Percentiles rank a stretch among this genome's conserved stretches.
phyloP scores from a whole-genome alignment of 2,888 invertebrate species.

The Drosophila phalerata region DNA sequence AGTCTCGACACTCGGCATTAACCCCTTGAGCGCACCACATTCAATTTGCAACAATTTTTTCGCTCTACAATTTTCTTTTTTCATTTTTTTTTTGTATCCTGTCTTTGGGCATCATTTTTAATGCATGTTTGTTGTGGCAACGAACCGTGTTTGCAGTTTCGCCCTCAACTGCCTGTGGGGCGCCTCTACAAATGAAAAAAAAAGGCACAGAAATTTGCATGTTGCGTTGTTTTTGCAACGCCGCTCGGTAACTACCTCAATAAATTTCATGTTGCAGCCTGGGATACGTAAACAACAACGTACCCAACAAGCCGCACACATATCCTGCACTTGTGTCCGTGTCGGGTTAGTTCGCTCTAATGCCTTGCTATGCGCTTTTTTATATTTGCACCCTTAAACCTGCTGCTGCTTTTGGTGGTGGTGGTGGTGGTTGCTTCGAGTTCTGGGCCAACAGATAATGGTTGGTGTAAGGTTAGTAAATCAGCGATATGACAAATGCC shows the following conservation, averaged over 20 bases:
- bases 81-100: too few species aligned
- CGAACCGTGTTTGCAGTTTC: constrained; percentile 44
- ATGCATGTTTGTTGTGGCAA: constrained; percentile 74
- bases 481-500: constrained; percentile 75
- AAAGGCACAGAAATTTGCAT: constrained; percentile 38
- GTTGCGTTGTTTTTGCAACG: constrained; percentile 39
- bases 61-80: neutral
- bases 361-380: constrained; percentile 46
- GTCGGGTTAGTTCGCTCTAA: constrained; percentile 50
- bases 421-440: neutral
- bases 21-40: constrained; percentile 22
- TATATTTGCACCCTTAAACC: constrained; percentile 46
- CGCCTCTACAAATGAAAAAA: constrained; percentile 18
- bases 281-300: constrained; percentile 50
- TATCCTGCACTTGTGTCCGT: constrained; percentile 55
- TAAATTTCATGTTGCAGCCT: constrained; percentile 77
- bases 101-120: constrained; percentile 58
- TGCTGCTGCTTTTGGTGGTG: neutral
- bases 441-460: constrained; percentile 65
- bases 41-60: constrained; percentile 55
- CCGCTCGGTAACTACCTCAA: constrained; percentile 76
- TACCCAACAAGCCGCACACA: constrained; percentile 32
- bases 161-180: constrained; percentile 21
- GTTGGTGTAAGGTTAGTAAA: constrained; percentile 75
- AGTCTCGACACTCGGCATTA: constrained; percentile 11